Base-by-base conservation (phyloP, 1,140 invertebrate species). In the Apis laboriosa region DNA sequence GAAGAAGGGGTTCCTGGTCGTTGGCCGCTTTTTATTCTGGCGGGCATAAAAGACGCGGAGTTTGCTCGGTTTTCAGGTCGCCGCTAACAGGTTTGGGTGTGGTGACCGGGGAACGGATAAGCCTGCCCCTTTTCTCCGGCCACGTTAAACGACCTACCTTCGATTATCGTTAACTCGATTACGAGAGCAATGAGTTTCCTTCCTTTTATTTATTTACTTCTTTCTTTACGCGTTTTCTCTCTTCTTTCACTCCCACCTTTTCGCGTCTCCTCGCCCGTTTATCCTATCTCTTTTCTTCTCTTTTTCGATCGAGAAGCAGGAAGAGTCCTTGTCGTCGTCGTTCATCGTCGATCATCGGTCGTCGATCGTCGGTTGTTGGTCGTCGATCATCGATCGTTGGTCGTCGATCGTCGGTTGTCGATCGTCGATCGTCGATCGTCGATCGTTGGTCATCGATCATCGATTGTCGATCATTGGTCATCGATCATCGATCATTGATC, bases 11-110 rank as follows among this genome's bases (percentile, higher is more conserved):
- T 34, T 34, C 34, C 34, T 34, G 34, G 34, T 34, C 34, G 34
- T 34, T 34, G 66, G 83, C 73, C 79, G 80, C 70, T 86, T 88
- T 81, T 86, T 81, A 56, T 77, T 70, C 24, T 43, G 34, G 24
- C 34, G 34, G 34, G 34, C 34, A 34, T 34, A 34, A 34, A 88
- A 87, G 79, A 71, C 61, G 79, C 67, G 68, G 77, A 77, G 82
- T 79, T 72, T 63, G 71, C 77, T 8, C 70, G 64, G 78, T 85
- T 87, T 87, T 63, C 87, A 89, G 83, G 87, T 87, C 85, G 79
- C 56, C 71, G 53, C 17, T 55, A 80, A 82, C 78, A 64, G 68
- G 77, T 84, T 84, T 73, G 83, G 77, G 66, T 56, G 66, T 85
- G 83, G 61, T 82, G 58, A 78, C 34, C n/a, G 83, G 21, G 34